Base-by-base conservation (phyloP, 2,888 invertebrate species). In the Drosophila sordidula region DNA sequence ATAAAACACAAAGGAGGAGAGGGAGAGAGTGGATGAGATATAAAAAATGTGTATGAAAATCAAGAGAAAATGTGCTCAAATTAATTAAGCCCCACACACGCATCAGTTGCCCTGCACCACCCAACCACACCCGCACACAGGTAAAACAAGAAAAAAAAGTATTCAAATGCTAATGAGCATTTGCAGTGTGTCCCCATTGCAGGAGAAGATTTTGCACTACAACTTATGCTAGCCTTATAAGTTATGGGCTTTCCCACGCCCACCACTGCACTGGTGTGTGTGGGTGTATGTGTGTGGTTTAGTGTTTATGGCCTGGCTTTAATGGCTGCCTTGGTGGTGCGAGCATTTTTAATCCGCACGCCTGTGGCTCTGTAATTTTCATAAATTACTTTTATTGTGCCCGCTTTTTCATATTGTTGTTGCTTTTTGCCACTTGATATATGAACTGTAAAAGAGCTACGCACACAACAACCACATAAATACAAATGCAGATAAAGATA, bases 381-480 rank as follows among this genome's bases (percentile, higher is more conserved):
- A 90, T 91, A 90, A 90, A 90, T 90, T 85, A 90, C 87, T 87
- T 90, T 89, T 89, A 91, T 90, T 85, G 80, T 80, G 75, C 70
- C 49, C 58, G 11, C 52, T 42, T 42, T 58, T 45, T 36, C 54
- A 36, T 54, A 36, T 26, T 34, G 34, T 16, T 39, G 26, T 47
- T 65, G 46, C 14, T 12, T 16, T 44, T 26, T 55, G 41, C 47
- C 47, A 70, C 66, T 74, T 87, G 87, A 89, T 87, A 79, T 87
- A 85, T 89, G 85, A 87, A 89, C 89, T 87, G 77, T 57, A 66
- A 86, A 88, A 86, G 71, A 62, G 63, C 51, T 66, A 39, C 42
- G 42, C 14, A 39, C 29, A 26, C 25, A 34, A 39, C 29, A 26
- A 26, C 32, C 12, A 44, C 44, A 64, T 41, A 25, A 6, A 52